Base-by-base conservation (phyloP, 1,140 invertebrate genomes). In the Helicoverpa zea region DNA sequence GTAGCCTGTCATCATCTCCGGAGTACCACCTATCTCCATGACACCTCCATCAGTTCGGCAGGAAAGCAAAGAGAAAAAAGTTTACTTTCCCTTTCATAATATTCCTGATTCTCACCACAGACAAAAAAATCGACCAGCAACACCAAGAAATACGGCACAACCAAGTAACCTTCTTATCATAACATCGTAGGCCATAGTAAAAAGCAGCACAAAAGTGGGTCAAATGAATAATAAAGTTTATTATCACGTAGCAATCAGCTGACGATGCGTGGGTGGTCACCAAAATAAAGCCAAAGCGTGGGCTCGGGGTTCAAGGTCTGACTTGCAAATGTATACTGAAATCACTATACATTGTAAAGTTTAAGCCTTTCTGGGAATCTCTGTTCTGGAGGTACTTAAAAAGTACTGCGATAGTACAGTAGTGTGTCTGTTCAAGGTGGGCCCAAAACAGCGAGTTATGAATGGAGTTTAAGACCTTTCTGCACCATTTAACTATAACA, bases 261-360 rank as follows among this genome's bases (percentile, higher is more conserved):
- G 76, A 35, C 35, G 13, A 47, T 49, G 70, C 70, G 81, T 82
- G 76, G 81, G 81, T 61, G 81, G 49, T 23, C 59, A 74, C 76
- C 70, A 72, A 82, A 79, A 79, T 82, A 79, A 74, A 51, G 23
- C 14, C 49, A 13, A 10, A 47, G 7, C 80, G 80, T 81, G 64
- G 80, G 80, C 59, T 70, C 12, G 30, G 59, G 23, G 80, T 81
- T 81, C 80, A 81, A 81, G 80, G 80, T 66, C 51, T 18, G 29
- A 29, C 56, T 51, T 79, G 64, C 66, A 29, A 58, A 56, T 30
- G 61, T 56, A 16, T 43, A 14, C 70, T 43, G 35, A 52, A 56
- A 16, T 54, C 54, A 56, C 70, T 18, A 18, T n/a, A 43, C 10
- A 9, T 16, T 18, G 12, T 66, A 49, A n/a, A 52, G 18, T n/a